These are phyloP conservation scores for Myotis findleyi DNA, from an alignment of 2,797 vertebrate species.

Conservation along the genomic window DNA sequence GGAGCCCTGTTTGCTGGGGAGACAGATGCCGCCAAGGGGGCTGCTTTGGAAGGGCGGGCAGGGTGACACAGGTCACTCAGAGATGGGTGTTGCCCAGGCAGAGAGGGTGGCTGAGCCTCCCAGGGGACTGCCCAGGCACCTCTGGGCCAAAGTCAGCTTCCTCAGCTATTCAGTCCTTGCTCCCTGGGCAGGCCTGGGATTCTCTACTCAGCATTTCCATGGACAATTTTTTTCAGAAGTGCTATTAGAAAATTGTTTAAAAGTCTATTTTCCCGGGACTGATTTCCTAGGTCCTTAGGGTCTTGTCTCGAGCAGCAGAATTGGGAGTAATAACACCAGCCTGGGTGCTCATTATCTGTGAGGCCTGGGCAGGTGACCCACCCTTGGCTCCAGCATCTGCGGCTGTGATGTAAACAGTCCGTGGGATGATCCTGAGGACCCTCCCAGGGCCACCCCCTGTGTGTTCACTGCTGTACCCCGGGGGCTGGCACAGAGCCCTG, in stretches of 20 bases:
- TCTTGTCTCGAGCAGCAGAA: neutral
- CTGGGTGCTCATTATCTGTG: neutral
- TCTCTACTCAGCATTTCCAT: neutral
- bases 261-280: neutral
- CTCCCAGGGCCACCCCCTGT: neutral
- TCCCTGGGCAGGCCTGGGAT: neutral
- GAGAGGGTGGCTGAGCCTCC: neutral
- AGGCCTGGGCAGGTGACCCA: neutral
- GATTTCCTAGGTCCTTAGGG: neutral
- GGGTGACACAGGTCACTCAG: neutral
- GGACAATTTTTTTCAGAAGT: neutral
- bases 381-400: neutral
- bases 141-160: neutral
- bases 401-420: neutral
- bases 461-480: accelerated
- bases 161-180: neutral
- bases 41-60: neutral
- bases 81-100: neutral
- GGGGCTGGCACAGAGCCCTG: neutral
- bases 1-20: neutral
- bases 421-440: neutral
- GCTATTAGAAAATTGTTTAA: neutral
- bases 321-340: neutral
- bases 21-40: neutral
- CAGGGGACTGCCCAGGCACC: neutral